These are phyloP conservation scores for Rallus crepitans DNA, from an alignment of 2,797 vertebrate genomes.

Conservation along the genomic window DNA sequence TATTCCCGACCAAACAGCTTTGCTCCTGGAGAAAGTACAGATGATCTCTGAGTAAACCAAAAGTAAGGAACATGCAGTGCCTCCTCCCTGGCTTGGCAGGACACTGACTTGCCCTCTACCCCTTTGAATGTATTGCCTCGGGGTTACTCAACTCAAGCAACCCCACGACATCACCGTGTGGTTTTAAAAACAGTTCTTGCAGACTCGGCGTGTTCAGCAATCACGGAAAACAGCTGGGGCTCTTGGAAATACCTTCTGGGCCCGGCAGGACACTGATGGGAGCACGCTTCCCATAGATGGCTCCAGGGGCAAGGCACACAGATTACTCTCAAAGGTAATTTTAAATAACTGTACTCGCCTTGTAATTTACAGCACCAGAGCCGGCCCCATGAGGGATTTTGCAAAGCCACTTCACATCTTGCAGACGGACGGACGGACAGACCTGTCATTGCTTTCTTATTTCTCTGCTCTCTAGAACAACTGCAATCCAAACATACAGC, in stretches of 20 bases:
- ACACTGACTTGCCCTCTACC: not conserved
- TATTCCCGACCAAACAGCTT: not conserved
- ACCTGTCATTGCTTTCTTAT: not conserved
- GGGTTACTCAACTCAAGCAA: not conserved
- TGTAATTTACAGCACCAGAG: not conserved
- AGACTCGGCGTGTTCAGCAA: not conserved
- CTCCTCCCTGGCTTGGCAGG: not conserved
- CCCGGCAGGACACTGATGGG: not conserved
- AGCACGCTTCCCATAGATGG: not conserved
- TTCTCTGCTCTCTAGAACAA: not conserved
- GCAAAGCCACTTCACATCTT: not conserved
- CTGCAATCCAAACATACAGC: not conserved
- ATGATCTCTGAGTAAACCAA: not conserved
- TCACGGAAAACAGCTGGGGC: slow-evolving; percentile 37
- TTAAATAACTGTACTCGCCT: not conserved
- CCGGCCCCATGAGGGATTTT: not conserved
- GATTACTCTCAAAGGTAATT: slow-evolving; percentile 21
- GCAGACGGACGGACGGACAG: not conserved
- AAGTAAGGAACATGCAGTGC: not conserved
- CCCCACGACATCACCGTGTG: not conserved
- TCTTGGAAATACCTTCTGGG: not conserved
- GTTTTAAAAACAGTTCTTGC: slow-evolving; percentile 4
- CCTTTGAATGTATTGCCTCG: not conserved
- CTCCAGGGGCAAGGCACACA: not conserved
- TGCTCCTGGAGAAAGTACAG: not conserved